Conservation (phyloP, 2,797 vertebrate genomes). For the Gymnodraco acuticeps region DNA sequence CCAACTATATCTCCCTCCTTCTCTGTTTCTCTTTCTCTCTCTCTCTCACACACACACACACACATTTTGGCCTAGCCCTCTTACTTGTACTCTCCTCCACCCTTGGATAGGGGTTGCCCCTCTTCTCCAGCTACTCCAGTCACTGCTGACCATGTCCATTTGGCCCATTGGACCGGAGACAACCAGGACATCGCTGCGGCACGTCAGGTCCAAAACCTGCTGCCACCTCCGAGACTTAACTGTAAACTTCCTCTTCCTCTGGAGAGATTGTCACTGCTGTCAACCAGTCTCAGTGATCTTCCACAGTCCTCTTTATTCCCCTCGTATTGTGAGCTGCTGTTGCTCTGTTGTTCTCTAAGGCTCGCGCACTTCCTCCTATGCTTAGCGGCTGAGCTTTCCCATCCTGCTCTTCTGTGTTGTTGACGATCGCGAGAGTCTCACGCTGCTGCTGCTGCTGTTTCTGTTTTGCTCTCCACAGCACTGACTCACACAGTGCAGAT, state of each 20-base stretch:
- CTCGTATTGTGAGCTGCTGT: constrained; percentile 6
- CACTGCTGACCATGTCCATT: constrained; percentile 97
- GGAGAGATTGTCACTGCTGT: constrained; percentile 9
- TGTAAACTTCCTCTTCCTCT: constrained; percentile 46
- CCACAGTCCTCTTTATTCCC: constrained; percentile 19
- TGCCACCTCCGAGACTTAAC: constrained; percentile 21
- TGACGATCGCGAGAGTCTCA: constrained; percentile 58
- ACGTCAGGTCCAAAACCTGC: constrained; percentile 18
- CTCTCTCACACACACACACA: constrained; percentile 16
- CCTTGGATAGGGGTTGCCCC: constrained; percentile 65
- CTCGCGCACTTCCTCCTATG: constrained; percentile 69
- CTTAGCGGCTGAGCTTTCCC: constrained; percentile 46
- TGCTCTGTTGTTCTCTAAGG: constrained; percentile 23
- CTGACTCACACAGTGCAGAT: constrained; percentile 73
- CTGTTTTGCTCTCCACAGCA: constrained; percentile 59
- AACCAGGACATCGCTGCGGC: constrained; percentile 88
- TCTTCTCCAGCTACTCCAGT: constrained; percentile 84
- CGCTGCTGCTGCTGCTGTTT: constrained; percentile 43
- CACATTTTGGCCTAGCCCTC: constrained; percentile 45
- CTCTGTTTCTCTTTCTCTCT: background rate
- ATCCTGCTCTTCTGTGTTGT: constrained; percentile 64
- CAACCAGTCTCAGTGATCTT: background rate
- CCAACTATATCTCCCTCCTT: background rate
- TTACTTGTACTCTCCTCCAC: constrained; percentile 79
- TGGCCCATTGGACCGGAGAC: constrained; percentile 96